A percentile compares a stretch with the other conserved stretches of the same genome.
phyloP scores from a whole-genome alignment of 2,888 invertebrate species.

The Asteroscopus sphinx region DNA sequence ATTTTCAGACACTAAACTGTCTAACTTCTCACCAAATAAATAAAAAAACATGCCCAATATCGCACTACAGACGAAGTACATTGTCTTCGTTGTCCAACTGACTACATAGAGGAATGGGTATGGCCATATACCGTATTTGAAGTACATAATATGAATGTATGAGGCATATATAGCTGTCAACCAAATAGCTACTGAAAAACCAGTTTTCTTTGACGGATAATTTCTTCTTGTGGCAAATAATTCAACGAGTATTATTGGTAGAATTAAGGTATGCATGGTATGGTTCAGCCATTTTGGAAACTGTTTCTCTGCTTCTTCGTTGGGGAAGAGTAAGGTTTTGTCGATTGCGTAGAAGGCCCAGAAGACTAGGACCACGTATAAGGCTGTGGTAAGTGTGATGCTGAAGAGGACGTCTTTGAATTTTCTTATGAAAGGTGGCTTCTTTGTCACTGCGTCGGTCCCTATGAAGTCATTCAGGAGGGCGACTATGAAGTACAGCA shows the following conservation, averaged over 20 bases:
- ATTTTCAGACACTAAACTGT: slow-evolving; percentile 90
- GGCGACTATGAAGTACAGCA: slow-evolving; percentile 93
- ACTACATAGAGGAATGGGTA: slow-evolving; percentile 96
- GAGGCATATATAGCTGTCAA: slow-evolving; percentile 92
- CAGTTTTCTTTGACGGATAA: slow-evolving; percentile 92
- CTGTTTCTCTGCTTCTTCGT: slow-evolving; percentile 91
- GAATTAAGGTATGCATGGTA: slow-evolving; percentile 95
- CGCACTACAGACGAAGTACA: slow-evolving; percentile 91
- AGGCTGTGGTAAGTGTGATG: slow-evolving; percentile 93
- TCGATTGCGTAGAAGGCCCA: slow-evolving; percentile 96
- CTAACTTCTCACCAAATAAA: slow-evolving; percentile 92
- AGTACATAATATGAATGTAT: slow-evolving; percentile 93
- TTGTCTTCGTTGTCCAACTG: slow-evolving; percentile 91
- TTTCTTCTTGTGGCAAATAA: slow-evolving; percentile 92
- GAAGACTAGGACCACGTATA: slow-evolving; percentile 95
- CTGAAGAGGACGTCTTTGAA: slow-evolving; percentile 92
- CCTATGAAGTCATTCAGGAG: slow-evolving; percentile 93
- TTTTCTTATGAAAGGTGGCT: slow-evolving; percentile 90
- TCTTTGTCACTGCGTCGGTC: slow-evolving; percentile 91
- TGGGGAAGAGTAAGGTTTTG: slow-evolving; percentile 96
- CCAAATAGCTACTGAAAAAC: slow-evolving; percentile 87
- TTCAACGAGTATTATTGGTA: slow-evolving; percentile 94
- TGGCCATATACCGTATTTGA: slow-evolving; percentile 94
- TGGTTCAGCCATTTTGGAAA: slow-evolving; percentile 97
- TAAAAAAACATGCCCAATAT: slow-evolving; percentile 90